A percentile compares a stretch with the other conserved stretches of the same genome.
Conservation (phyloP, 2,888 invertebrate genomes). For the Anthoptus insignis region DNA sequence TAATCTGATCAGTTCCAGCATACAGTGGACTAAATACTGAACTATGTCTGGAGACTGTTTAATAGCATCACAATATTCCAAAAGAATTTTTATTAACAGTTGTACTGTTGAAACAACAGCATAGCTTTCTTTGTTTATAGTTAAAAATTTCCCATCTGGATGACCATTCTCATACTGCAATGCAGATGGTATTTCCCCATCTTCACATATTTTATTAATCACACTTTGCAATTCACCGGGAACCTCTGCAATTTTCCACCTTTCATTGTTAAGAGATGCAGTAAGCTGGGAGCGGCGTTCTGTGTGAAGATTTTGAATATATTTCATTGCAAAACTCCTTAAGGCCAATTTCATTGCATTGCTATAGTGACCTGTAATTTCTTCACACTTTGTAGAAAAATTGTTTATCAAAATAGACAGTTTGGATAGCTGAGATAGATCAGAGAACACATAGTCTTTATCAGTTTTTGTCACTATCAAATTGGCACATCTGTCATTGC, state of each 20-base stretch:
- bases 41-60: slow-evolving; percentile 93
- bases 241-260: slow-evolving; percentile 98
- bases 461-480: slow-evolving; percentile 93
- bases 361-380: slow-evolving; percentile 91
- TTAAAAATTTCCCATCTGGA: slow-evolving; percentile 85
- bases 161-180: slow-evolving; percentile 70
- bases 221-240: slow-evolving; percentile 96
- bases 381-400: slow-evolving; percentile 93
- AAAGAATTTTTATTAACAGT: slow-evolving; percentile 95
- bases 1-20: slow-evolving; percentile 96
- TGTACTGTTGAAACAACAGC: slow-evolving; percentile 94
- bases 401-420: slow-evolving; percentile 92
- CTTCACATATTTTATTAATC: slow-evolving; percentile 90
- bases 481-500: slow-evolving; percentile 97
- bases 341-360: slow-evolving; percentile 94
- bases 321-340: slow-evolving; percentile 96
- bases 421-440: slow-evolving; percentile 91
- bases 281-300: slow-evolving; percentile 95
- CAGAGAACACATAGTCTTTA: slow-evolving; percentile 90
- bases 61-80: slow-evolving; percentile 96
- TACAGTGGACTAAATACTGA: slow-evolving; percentile 93
- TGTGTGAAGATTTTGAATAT: slow-evolving; percentile 96
- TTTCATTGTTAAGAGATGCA: slow-evolving; percentile 94
- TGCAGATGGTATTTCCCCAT: slow-evolving; percentile 77
- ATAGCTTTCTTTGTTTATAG: slow-evolving; percentile 91